Evolutionary conservation across 1,140 invertebrate genomes (phyloP), one percentile per base, ranked within the genome.

Genomic region (Psilanteris sp.): DNA sequence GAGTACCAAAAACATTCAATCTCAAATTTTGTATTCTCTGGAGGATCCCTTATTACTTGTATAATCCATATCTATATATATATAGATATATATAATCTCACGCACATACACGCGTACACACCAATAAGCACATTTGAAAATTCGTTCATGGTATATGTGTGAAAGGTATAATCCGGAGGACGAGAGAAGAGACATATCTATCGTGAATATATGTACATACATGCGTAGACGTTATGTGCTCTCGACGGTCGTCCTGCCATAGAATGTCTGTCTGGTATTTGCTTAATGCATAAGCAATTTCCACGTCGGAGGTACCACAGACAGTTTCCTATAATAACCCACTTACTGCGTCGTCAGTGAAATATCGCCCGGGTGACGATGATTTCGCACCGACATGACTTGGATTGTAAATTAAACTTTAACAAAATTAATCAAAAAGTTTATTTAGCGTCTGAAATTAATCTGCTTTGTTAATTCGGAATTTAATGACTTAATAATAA

Each of bases 201-300:
- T 70, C 74, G 66, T 44, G 64, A 72, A 78, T 67, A 72, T 73
- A 73, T 73, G 59, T 73, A 68, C 70, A 64, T 70, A 73, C 68
- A 73, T 68, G 71, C 71, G 71, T 75, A 67, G 62, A 75, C 62
- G 71, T 74, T 74, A 74, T 74, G 48, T 74, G 57, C 54, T 64
- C 50, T 81, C 76, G 39, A 67, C 55, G 52, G 32, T 67, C 29
- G 62, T 77, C 79, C 75, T 76, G 70, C 59, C 74, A 54, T 77
- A 76, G 67, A 78, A 79, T 67, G 75, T 81, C 80, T 79, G 78
- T 81, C 77, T 81, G 77, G 78, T 83, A 85, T 86, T 86, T 85
- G 81, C 83, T 84, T 84, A 86, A 84, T 86, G 83, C 82, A 87
- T 84, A 83, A 87, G 85, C 84, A 85, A 85, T 87, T 85, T 85